Conservation (phyloP, 1,140 invertebrate genomes). For the Saxidomus purpurata region DNA sequence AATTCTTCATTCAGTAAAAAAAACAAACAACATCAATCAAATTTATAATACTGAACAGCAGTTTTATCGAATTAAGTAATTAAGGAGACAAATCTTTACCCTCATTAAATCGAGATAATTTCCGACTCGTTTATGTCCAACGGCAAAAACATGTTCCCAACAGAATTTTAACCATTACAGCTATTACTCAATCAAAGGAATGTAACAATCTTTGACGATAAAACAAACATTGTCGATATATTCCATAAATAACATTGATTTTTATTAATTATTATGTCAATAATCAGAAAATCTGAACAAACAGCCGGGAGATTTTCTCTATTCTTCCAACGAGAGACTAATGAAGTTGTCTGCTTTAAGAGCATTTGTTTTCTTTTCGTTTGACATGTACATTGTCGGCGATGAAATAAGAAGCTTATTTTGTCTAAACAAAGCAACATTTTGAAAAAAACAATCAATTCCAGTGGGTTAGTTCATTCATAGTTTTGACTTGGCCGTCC, state of each 20-base stretch:
- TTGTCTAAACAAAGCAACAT: conserved; percentile 3
- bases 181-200: conserved; percentile 6
- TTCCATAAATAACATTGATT: conserved; percentile 54
- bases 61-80: not conserved
- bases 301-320: not conserved
- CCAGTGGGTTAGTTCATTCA: not conserved
- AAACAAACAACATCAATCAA: too few species aligned
- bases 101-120: not conserved
- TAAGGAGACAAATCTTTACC: not conserved
- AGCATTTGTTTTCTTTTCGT: conserved; percentile 20
- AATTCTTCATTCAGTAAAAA: too few species aligned
- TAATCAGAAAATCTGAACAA: conserved; percentile 40
- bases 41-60: too few species aligned
- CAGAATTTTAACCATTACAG: not conserved
- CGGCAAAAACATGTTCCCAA: not conserved
- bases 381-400: not conserved
- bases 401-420: not conserved
- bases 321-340: not conserved
- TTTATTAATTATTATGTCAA: conserved; percentile 63
- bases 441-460: conserved; percentile 27
- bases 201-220: not conserved
- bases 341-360: conserved; percentile 28
- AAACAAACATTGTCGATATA: conserved; percentile 20
- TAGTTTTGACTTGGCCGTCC: not conserved
- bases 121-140: too few species aligned